Conservation (phyloP, 2,888 invertebrate species). For the Dynastes hyllus region DNA sequence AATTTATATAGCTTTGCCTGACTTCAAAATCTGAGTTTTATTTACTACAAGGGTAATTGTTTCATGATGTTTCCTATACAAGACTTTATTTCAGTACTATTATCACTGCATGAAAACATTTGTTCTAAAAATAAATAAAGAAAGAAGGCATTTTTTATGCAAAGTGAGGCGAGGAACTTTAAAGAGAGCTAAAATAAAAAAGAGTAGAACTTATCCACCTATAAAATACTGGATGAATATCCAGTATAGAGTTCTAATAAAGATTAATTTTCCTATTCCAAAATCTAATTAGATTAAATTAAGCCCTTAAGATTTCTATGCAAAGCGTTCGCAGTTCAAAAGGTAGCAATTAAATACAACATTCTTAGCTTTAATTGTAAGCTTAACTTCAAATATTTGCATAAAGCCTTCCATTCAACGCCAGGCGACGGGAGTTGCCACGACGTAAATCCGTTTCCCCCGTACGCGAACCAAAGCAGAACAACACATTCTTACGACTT, state of each 20-base stretch:
- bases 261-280: background rate
- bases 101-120: too few species aligned
- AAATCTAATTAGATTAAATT: constrained; percentile 10
- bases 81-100: too few species aligned
- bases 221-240: too few species aligned
- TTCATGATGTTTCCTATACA: too few species aligned
- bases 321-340: background rate
- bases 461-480: background rate
- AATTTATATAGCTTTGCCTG: too few species aligned
- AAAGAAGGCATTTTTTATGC: too few species aligned
- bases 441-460: background rate
- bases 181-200: too few species aligned
- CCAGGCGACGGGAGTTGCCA: background rate
- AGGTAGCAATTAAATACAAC: constrained; percentile 8
- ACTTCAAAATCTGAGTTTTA: too few species aligned
- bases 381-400: constrained; percentile 35
- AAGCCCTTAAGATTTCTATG: background rate
- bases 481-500: constrained; percentile 3
- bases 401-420: constrained; percentile 18
- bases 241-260: background rate
- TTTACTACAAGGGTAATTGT: too few species aligned
- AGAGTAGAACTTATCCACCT: too few species aligned
- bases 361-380: constrained; percentile 20
- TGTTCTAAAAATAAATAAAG: too few species aligned
- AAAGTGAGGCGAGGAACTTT: too few species aligned